phyloP scores from a whole-genome alignment of 2,888 invertebrate genomes.

The Muscina levida region DNA sequence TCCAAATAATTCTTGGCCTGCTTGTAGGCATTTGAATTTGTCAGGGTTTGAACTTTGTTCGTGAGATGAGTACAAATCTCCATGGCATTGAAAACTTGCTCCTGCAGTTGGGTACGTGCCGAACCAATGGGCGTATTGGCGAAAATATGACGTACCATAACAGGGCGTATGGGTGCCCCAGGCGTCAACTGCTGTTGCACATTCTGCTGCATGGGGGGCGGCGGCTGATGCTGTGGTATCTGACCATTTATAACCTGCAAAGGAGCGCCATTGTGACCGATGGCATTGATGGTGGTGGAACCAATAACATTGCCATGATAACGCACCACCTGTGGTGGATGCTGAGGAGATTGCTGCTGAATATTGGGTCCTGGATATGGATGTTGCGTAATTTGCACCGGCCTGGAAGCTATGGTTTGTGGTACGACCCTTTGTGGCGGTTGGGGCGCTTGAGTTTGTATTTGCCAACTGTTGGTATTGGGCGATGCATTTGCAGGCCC shows the following conservation, averaged over 20 bases:
- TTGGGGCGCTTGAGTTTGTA: conserved; percentile 50
- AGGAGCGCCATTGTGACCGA: conserved; percentile 64
- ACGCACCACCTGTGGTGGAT: conserved; percentile 71
- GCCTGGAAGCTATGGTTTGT: conserved; percentile 60
- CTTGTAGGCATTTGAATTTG: conserved; percentile 79
- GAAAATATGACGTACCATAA: conserved; percentile 74
- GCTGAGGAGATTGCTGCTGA: conserved; percentile 63
- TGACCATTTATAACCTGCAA: conserved; percentile 68
- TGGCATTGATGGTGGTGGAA: conserved; percentile 57
- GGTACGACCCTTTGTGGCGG: conserved; percentile 58
- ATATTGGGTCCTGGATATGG: conserved; percentile 62
- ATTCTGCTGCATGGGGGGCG: background rate
- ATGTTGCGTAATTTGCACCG: conserved; percentile 67
- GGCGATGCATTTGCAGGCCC: conserved; percentile 43
- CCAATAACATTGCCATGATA: conserved; percentile 65
- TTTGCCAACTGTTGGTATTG: conserved; percentile 60
- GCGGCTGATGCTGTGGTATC: conserved; percentile 36
- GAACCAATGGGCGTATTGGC: conserved; percentile 75
- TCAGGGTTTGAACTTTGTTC: conserved; percentile 78
- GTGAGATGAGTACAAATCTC: conserved; percentile 79
- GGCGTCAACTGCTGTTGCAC: conserved; percentile 42
- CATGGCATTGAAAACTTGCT: conserved; percentile 78
- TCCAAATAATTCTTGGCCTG: conserved; percentile 76
- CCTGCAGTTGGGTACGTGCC: conserved; percentile 77
- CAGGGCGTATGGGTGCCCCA: conserved; percentile 62